These are phyloP conservation scores for Andricus quercusramuli DNA, from an alignment of 2,888 invertebrate genomes.

Conservation along the genomic window DNA sequence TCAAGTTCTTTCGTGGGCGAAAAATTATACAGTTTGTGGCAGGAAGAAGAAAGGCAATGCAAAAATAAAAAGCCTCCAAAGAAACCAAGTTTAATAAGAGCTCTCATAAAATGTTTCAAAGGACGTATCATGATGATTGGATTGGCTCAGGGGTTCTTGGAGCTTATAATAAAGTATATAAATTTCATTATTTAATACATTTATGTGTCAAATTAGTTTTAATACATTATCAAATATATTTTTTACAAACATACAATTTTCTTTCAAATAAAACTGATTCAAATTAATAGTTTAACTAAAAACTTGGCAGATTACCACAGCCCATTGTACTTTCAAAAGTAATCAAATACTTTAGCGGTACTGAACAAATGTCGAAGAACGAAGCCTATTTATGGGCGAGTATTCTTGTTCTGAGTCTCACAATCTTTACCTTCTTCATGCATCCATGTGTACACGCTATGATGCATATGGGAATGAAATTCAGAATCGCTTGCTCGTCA, in stretches of 20 bases:
- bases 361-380: constrained; percentile 53
- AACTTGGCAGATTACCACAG: constrained; percentile 66
- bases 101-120: constrained; percentile 83
- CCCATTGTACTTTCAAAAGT: constrained; percentile 69
- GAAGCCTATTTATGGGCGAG: constrained; percentile 79
- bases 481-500: constrained; percentile 85
- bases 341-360: constrained; percentile 62
- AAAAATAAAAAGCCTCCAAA: constrained; percentile 66
- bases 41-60: constrained; percentile 68
- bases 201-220: too few species aligned
- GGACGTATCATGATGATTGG: constrained; percentile 81
- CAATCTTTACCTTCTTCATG: constrained; percentile 50
- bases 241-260: too few species aligned
- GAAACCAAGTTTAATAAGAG: constrained; percentile 81
- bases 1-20: constrained; percentile 82
- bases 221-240: too few species aligned
- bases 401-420: constrained; percentile 71
- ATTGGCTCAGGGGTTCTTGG: constrained; percentile 76
- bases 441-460: constrained; percentile 82
- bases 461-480: constrained; percentile 82
- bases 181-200: too few species aligned
- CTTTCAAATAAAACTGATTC: too few species aligned
- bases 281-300: too few species aligned
- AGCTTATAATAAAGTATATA: background rate
- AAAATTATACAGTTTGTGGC: constrained; percentile 79